These are phyloP conservation scores for Caenorhabditis zanzibari DNA, from an alignment of 2,888 invertebrate genomes.

Conservation along the genomic window DNA sequence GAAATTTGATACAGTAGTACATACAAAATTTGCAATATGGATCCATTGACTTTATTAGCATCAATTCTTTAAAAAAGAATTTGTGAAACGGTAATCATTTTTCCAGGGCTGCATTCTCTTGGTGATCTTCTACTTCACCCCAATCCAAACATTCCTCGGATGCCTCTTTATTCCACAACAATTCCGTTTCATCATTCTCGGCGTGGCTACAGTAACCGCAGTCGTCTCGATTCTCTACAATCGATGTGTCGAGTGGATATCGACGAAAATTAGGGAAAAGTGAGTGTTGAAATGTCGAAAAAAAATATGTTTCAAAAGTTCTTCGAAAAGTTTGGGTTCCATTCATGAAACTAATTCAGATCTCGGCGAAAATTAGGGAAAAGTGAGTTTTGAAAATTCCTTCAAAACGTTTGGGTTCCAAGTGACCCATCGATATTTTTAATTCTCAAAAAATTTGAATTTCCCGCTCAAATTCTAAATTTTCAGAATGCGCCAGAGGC, in stretches of 20 bases:
- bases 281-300: slow-evolving; percentile 14
- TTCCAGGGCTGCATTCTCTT: slow-evolving; percentile 46
- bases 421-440: no score
- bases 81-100: neutral
- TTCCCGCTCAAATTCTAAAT: neutral
- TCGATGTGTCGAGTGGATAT: slow-evolving; percentile 56
- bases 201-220: slow-evolving; percentile 28
- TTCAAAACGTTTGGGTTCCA: neutral
- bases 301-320: neutral
- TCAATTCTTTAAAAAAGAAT: no score
- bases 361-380: slow-evolving; percentile 38
- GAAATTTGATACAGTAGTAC: no score
- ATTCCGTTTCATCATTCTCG: slow-evolving; percentile 53
- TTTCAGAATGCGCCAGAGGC: slow-evolving; percentile 61
- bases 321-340: neutral
- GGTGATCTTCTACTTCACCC: slow-evolving; percentile 19
- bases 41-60: no score
- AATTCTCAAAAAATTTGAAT: neutral
- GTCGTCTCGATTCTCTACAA: slow-evolving; percentile 46
- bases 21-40: no score
- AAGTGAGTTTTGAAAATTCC: slow-evolving; percentile 27
- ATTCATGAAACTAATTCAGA: neutral
- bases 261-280: slow-evolving; percentile 37
- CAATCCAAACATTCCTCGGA: slow-evolving; percentile 45
- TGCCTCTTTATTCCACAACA: slow-evolving; percentile 47